Percentiles rank a stretch among this genome's conserved stretches.
Evolutionary conservation across 2,797 vertebrate genomes (phyloP).

Genomic region (Acridotheres tristis): DNA sequence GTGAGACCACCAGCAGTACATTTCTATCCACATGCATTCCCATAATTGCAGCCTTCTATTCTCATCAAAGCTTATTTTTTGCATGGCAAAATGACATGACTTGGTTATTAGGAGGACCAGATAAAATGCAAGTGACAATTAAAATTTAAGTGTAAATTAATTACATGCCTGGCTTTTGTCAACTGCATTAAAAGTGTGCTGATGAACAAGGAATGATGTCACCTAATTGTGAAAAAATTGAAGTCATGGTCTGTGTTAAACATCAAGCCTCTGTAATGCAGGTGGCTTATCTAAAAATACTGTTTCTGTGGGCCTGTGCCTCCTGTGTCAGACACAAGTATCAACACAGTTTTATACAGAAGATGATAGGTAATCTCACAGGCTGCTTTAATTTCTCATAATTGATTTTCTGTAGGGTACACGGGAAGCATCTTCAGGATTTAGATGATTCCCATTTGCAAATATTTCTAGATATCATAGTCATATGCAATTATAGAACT

Average conservation of each 20-base stretch:
- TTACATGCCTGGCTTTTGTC: background rate
- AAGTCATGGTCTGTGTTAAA: background rate
- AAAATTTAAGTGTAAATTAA: conserved; percentile 7
- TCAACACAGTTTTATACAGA: background rate
- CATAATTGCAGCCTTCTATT: background rate
- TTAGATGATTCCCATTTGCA: conserved; percentile 51
- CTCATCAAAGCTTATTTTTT: background rate
- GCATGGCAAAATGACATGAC: background rate
- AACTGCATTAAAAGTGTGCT: background rate
- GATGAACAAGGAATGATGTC: background rate
- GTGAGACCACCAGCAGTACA: background rate
- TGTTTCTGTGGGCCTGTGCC: background rate
- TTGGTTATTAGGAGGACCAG: background rate
- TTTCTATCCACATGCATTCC: background rate
- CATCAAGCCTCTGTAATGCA: background rate
- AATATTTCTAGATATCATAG: conserved; percentile 50
- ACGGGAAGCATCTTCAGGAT: conserved; percentile 2
- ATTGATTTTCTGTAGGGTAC: conserved; percentile 44
- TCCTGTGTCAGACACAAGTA: background rate
- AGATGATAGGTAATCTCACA: background rate
- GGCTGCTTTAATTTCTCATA: background rate
- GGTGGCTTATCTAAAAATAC: background rate
- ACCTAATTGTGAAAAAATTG: background rate
- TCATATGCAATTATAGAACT: conserved; percentile 9
- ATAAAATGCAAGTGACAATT: background rate